phyloP scores from a whole-genome alignment of 2,888 invertebrate species.

The Pardosa pseudoannulata region DNA sequence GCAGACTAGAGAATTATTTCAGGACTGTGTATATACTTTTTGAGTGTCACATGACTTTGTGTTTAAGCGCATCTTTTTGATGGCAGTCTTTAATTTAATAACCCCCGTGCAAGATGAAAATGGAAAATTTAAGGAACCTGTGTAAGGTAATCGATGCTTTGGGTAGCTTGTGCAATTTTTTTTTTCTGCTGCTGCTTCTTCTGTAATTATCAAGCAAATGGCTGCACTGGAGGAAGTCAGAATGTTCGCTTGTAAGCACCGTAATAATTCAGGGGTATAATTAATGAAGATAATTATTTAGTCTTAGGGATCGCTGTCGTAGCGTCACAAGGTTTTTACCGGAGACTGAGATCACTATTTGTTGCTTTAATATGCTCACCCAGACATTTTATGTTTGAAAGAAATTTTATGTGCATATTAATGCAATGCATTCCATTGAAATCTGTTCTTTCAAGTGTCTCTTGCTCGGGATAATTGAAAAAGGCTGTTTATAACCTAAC shows the following conservation, averaged over 20 bases:
- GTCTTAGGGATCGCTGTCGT: too few species aligned
- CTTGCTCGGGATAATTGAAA: too few species aligned
- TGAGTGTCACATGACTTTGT: slow-evolving; percentile 15
- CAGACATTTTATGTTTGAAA: too few species aligned
- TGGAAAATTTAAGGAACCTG: slow-evolving; percentile 1
- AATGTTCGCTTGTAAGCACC: neutral
- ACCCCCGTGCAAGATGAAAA: neutral
- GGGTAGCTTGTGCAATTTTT: neutral
- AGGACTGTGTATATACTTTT: neutral
- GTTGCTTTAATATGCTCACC: too few species aligned
- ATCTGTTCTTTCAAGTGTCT: too few species aligned
- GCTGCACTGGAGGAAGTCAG: neutral
- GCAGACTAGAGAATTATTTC: slow-evolving; percentile 26
- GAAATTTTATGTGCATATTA: too few species aligned
- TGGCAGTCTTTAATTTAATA: slow-evolving; percentile 10
- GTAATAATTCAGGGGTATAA: neutral
- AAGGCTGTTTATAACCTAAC: too few species aligned
- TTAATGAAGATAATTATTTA: too few species aligned
- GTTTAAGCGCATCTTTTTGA: neutral
- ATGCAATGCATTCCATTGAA: too few species aligned
- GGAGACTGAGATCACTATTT: too few species aligned
- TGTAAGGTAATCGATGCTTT: neutral
- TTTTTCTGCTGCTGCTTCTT: neutral
- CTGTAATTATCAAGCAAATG: neutral
- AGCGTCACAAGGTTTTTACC: too few species aligned